Conservation (phyloP, 2,888 invertebrate genomes). For the Horisme vitalbata region DNA sequence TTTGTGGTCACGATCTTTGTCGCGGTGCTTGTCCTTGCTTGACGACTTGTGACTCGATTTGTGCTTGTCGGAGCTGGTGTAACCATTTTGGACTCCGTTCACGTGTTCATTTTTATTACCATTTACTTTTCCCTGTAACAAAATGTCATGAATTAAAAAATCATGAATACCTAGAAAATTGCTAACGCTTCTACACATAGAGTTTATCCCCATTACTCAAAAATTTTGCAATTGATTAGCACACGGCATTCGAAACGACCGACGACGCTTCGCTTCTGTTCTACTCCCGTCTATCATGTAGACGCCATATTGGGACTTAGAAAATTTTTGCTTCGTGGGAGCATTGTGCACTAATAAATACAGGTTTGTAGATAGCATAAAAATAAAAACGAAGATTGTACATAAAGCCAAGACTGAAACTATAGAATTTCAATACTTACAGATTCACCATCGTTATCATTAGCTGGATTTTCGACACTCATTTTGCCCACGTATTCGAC, state of each 20-base stretch:
- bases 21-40: slow-evolving; percentile 86
- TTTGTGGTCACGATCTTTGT: slow-evolving; percentile 85
- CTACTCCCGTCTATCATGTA: slow-evolving; percentile 86
- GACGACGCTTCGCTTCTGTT: slow-evolving; percentile 69
- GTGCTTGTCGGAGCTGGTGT: slow-evolving; percentile 80
- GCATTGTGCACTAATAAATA: slow-evolving; percentile 79
- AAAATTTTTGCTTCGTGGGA: slow-evolving; percentile 78
- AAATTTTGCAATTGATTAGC: slow-evolving; percentile 25
- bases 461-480: slow-evolving; percentile 85
- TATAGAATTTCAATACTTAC: slow-evolving; percentile 79
- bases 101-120: slow-evolving; percentile 84
- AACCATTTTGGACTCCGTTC: slow-evolving; percentile 92
- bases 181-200: too few species aligned
- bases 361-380: slow-evolving; percentile 33
- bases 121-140: slow-evolving; percentile 74
- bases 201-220: not conserved
- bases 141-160: slow-evolving; percentile 4
- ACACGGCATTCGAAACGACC: slow-evolving; percentile 29
- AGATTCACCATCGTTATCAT: slow-evolving; percentile 81
- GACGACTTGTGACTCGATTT: slow-evolving; percentile 86
- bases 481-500: slow-evolving; percentile 83
- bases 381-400: slow-evolving; percentile 32
- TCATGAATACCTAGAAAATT: not conserved
- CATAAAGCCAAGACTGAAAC: slow-evolving; percentile 33
- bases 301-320: slow-evolving; percentile 95